Conservation (phyloP, 2,113 vertebrate species). For the Thunnus maccoyii region DNA sequence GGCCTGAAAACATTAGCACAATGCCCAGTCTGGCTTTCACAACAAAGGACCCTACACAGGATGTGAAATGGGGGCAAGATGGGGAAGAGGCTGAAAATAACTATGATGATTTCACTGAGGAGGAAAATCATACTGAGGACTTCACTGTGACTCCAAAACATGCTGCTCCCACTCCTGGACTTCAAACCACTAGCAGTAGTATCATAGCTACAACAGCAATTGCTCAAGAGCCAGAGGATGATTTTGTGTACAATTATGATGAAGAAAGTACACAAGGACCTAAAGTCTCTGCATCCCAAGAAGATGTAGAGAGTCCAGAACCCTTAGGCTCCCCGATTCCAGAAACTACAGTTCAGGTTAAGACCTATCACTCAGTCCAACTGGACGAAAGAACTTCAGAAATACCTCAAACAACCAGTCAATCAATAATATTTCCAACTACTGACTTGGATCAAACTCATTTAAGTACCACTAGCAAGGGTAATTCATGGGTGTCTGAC, state of each 20-base stretch:
- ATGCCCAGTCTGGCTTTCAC: conserved; percentile 27
- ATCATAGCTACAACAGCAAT: not conserved
- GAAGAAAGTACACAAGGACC: not conserved
- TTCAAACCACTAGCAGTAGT: not conserved
- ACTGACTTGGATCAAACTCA: conserved; percentile 12
- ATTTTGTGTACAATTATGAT: conserved; percentile 9
- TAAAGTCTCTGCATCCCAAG: conserved; percentile 30
- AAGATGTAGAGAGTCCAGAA: conserved; percentile 22
- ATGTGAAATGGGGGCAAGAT: conserved; percentile 28
- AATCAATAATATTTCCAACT: conserved; percentile 11
- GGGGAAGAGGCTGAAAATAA: conserved; percentile 29
- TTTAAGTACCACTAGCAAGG: conserved; percentile 19
- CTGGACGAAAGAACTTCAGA: conserved; percentile 29
- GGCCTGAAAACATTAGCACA: conserved; percentile 42
- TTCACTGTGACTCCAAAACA: conserved; percentile 28
- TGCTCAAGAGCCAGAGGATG: conserved; percentile 13
- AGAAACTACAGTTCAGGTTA: conserved; percentile 34
- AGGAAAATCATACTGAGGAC: conserved; percentile 44
- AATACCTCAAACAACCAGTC: conserved; percentile 44
- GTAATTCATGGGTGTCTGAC: conserved; percentile 14
- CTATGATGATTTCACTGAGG: conserved; percentile 21
- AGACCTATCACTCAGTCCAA: not conserved
- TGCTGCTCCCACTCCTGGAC: not conserved
- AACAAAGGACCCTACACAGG: conserved; percentile 27
- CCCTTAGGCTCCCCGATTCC: not conserved